phyloP scores from a whole-genome alignment of 2,888 invertebrate genomes.

The Cephus nigrinus region DNA sequence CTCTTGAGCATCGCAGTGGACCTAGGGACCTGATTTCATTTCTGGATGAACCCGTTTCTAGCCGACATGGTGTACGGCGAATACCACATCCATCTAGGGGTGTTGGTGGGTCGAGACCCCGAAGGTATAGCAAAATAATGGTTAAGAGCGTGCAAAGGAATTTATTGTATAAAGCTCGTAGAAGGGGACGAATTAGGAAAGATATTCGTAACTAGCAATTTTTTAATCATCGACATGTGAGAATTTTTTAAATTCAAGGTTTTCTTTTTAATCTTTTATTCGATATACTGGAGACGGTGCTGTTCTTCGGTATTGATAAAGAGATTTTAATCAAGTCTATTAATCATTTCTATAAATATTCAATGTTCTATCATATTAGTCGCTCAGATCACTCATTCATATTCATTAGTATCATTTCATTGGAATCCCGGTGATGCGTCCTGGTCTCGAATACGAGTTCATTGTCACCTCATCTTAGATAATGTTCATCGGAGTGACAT shows the following conservation, averaged over 20 bases:
- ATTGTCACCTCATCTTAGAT: slow-evolving; percentile 38
- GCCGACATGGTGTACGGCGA: slow-evolving; percentile 80
- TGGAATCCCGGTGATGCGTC: not conserved
- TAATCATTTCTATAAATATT: not conserved
- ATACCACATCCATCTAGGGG: slow-evolving; percentile 83
- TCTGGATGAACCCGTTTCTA: slow-evolving; percentile 90
- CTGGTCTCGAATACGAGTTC: slow-evolving; percentile 10
- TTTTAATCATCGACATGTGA: not conserved
- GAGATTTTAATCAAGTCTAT: not conserved
- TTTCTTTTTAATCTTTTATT: not conserved
- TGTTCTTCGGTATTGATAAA: not conserved
- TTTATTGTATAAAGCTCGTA: not conserved
- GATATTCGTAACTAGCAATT: not conserved
- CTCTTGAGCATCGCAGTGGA: slow-evolving; percentile 91
- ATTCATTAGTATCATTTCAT: not conserved
- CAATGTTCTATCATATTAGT: not conserved
- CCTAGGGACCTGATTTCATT: slow-evolving; percentile 93
- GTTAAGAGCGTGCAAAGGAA: not conserved
- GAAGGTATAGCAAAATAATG: slow-evolving; percentile 69
- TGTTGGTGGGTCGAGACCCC: slow-evolving; percentile 79
- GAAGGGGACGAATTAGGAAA: not conserved
- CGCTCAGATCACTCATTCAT: not conserved
- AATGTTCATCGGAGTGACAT: slow-evolving; percentile 44
- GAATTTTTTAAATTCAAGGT: not conserved
- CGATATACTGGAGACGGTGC: not conserved